Base-by-base conservation (phyloP, 1,140 invertebrate species). In the Bombus superbus region DNA sequence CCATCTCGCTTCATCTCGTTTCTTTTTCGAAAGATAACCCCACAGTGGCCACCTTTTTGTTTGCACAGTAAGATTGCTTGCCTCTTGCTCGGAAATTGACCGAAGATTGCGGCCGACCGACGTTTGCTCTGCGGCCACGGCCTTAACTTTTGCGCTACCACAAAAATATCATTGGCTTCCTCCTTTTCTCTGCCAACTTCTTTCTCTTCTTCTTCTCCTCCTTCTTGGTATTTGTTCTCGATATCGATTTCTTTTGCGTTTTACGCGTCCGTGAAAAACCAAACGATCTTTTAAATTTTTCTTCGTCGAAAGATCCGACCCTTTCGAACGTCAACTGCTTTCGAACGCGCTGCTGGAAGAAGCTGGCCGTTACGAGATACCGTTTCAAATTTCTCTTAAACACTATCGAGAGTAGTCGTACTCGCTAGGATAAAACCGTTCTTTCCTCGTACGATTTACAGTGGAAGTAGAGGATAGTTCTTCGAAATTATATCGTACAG, bases 51-150 rank as follows among this genome's bases (percentile, higher is more conserved):
- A 85, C 88, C 89, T 93, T 93, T 92, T 93, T 94, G 91, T 94
- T 93, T 93, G 89, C 82, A 90, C 92, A 92, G 88, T 68, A 76
- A 92, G 87, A 93, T 92, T 91, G 87, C 86, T 88, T 88, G 89
- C 86, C 85, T 81, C 90, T 90, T 92, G 86, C 90, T 91, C 91
- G 89, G 88, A 94, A 94, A 94, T 94, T 93, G 93, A 93, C 87
- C 92, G 92, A 93, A 94, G 93, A 93, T 94, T 94, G 93, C 93
- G 92, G 92, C 91, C 88, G 92, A 90, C 91, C 90, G 83, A 93
- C 88, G 92, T 94, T 93, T 93, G 92, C 87, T 93, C 91, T 92
- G 91, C 88, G 90, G 92, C 92, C 83, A 88, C 88, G 86, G 88
- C 90, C 88, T 93, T 92, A 92, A 94, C 91, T 89, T 90, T 53